Evolutionary conservation across 2,113 vertebrate species (phyloP), one percentile per base, ranked within the genome.

Genomic region (Craseonycteris thonglongyai): DNA sequence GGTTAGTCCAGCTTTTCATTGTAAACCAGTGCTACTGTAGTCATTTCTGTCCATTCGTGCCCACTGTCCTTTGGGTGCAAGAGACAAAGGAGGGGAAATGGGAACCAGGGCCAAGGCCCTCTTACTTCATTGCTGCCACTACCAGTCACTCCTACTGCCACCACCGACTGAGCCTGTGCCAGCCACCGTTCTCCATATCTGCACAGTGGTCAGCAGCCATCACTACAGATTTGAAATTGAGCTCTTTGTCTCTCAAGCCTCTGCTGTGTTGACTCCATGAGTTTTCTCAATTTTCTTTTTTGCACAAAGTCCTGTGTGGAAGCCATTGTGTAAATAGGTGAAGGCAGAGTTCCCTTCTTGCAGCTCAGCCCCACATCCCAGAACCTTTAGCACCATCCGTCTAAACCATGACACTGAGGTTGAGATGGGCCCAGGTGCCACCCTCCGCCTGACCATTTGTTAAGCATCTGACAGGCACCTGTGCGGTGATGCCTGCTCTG

Each of bases 151-250:
- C 12, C 21, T 2, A 3, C 19, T 35, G 61, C 76, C 59, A 18
- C 68, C 26, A 6, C 61, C n/a, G 21, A 0, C 49, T 0, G 10
- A 28, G 18, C 45, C 81, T 18, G 9, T 58, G 58, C 58, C 11
- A 0, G 24, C 40, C 54, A 7, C 35, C 28, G 5, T 21, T 84
- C 40, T 4, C n/a, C 5, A 0, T 2, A 0, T 40, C 88, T 10
- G 18, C 56, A 54, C 21, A 12, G 4, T 2, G 33, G 30, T 54
- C 19, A 2, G 42, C 47, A 3, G 42, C 59, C 5, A 2, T 45
- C 38, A 9, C 2, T 7, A 26, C 10, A 28, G 21, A 49, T 35
- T 59, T 75, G 35, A 58, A 56, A 4, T 7, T 0, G 3, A 38
- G 21, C 82, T n/a, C 1, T 76, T 15, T 42, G 69, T 66, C 16